These are phyloP conservation scores for Microcaecilia unicolor DNA, from an alignment of 2,797 vertebrate genomes.

Conservation along the genomic window DNA sequence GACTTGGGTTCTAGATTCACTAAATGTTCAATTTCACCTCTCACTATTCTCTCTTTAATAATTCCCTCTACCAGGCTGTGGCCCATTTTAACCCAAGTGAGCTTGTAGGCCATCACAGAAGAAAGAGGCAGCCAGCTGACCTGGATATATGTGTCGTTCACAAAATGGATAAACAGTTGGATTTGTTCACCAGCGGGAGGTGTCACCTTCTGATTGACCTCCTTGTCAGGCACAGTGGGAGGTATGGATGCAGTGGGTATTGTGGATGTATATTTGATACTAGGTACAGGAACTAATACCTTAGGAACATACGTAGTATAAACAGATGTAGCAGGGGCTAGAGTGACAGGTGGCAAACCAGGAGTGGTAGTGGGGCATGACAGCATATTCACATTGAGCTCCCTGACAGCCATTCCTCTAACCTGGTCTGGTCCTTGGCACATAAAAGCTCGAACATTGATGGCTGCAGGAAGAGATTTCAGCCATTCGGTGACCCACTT, in stretches of 20 bases:
- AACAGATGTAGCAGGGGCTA: conserved; percentile 49
- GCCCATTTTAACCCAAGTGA: conserved; percentile 93
- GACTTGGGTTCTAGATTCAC: conserved; percentile 79
- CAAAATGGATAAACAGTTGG: conserved; percentile 75
- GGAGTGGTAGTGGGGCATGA: conserved; percentile 71
- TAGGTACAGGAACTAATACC: conserved; percentile 24
- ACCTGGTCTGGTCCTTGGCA: conserved; percentile 87
- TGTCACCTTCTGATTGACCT: conserved; percentile 53
- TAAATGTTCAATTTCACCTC: conserved; percentile 69
- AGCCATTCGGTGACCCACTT: conserved; percentile 90
- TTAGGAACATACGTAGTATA: conserved; percentile 44
- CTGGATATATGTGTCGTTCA: conserved; percentile 82
- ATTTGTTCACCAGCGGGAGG: conserved; percentile 66
- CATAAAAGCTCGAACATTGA: conserved; percentile 90
- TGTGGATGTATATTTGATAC: conserved; percentile 38
- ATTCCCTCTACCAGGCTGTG: conserved; percentile 82
- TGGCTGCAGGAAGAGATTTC: conserved; percentile 71
- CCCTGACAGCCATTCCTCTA: conserved; percentile 89
- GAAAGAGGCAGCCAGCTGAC: conserved; percentile 88
- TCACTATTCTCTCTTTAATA: conserved; percentile 80
- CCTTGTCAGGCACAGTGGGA: conserved; percentile 49
- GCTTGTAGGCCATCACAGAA: conserved; percentile 83
- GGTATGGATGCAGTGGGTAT: conserved; percentile 43
- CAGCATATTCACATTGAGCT: conserved; percentile 79
- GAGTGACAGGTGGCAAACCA: conserved; percentile 50